Conservation (phyloP, 2,888 invertebrate genomes). For the Agonopterix heracliana region DNA sequence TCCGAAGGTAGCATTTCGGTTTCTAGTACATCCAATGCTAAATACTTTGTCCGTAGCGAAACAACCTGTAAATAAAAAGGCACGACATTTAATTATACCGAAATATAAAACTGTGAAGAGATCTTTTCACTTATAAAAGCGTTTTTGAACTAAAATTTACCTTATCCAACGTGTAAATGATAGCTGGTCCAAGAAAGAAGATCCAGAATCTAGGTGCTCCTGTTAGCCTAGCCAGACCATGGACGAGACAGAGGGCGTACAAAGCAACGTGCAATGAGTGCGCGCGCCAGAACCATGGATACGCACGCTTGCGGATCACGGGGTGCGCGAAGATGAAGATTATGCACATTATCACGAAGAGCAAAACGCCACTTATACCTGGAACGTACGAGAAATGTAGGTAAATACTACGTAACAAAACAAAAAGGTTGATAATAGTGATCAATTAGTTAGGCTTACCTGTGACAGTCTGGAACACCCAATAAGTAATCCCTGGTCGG, state of each 20-base stretch:
- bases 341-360: conserved; percentile 94
- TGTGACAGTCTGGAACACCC: conserved; percentile 96
- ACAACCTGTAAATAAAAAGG: conserved; percentile 80
- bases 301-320: conserved; percentile 92
- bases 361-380: conserved; percentile 91
- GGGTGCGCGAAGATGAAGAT: conserved; percentile 98
- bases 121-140: not conserved
- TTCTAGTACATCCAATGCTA: conserved; percentile 94
- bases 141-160: conserved; percentile 49
- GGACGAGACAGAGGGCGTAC: conserved; percentile 90
- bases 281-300: conserved; percentile 96
- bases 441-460: conserved; percentile 70
- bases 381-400: conserved; percentile 11
- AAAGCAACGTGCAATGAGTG: conserved; percentile 92
- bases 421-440: not conserved
- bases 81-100: no score
- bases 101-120: not conserved
- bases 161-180: conserved; percentile 93
- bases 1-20: conserved; percentile 96
- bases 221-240: conserved; percentile 93
- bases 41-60: conserved; percentile 91
- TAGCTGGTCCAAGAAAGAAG: conserved; percentile 93
- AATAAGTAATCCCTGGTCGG: conserved; percentile 94
- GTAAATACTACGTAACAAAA: not conserved
- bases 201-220: conserved; percentile 96